phyloP scores from a whole-genome alignment of 1,140 invertebrate genomes.

The Drosophila cardini region DNA sequence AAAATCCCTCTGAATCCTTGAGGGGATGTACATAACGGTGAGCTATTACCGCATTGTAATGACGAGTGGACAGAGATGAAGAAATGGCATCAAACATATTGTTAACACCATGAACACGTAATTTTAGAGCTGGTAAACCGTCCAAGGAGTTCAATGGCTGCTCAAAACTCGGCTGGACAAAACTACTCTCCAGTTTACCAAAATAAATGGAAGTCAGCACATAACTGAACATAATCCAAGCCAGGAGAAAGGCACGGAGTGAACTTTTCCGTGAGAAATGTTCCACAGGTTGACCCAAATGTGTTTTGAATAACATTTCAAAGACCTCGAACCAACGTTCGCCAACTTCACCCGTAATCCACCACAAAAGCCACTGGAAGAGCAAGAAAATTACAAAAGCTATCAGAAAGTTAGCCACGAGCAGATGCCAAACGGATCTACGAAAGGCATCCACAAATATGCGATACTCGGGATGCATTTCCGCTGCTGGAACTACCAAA shows the following conservation, averaged over 20 bases:
- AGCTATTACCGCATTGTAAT: slow-evolving; percentile 46
- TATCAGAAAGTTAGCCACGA: slow-evolving; percentile 57
- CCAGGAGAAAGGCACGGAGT: slow-evolving; percentile 63
- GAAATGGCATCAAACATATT: slow-evolving; percentile 62
- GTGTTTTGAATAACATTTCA: slow-evolving; percentile 67
- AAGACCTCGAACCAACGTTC: slow-evolving; percentile 65
- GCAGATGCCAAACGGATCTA: slow-evolving; percentile 57
- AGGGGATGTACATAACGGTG: slow-evolving; percentile 28
- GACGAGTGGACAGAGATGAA: slow-evolving; percentile 38
- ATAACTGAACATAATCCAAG: slow-evolving; percentile 78
- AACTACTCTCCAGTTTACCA: slow-evolving; percentile 75
- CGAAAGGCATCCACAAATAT: slow-evolving; percentile 73
- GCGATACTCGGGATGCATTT: slow-evolving; percentile 63
- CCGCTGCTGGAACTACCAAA: slow-evolving; percentile 71
- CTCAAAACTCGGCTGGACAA: slow-evolving; percentile 69
- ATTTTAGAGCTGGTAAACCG: slow-evolving; percentile 27
- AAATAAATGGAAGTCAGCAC: slow-evolving; percentile 77
- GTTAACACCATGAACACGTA: slow-evolving; percentile 60
- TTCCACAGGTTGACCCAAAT: slow-evolving; percentile 66
- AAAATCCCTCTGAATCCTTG: slow-evolving; percentile 41
- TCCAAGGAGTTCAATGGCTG: slow-evolving; percentile 62
- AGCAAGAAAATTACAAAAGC: slow-evolving; percentile 54
- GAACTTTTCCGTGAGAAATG: slow-evolving; percentile 61
- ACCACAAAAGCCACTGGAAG: slow-evolving; percentile 45
- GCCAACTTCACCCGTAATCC: slow-evolving; percentile 25